These are phyloP conservation scores for Lottia scabra DNA, from an alignment of 2,888 invertebrate species.

Conservation along the genomic window DNA sequence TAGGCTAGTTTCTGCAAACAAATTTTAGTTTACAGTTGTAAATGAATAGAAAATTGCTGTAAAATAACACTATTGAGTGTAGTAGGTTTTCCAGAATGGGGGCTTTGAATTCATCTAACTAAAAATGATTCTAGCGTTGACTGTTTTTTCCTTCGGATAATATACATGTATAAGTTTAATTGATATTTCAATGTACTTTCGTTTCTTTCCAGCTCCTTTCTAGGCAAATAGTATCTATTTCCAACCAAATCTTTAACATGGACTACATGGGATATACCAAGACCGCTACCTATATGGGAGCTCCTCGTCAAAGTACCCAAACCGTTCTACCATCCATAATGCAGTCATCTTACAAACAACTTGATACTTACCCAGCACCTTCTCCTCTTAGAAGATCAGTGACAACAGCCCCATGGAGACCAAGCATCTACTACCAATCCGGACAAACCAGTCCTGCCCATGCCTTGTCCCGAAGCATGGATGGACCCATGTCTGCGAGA, in stretches of 20 bases:
- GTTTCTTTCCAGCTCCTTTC: too few relatives aligned
- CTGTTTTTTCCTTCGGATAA: too few relatives aligned
- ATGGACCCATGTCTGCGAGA: slow-evolving; percentile 57
- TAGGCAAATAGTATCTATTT: neutral
- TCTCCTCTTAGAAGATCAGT: slow-evolving; percentile 65
- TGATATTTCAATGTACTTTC: too few relatives aligned
- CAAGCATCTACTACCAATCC: slow-evolving; percentile 64
- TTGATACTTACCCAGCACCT: slow-evolving; percentile 63
- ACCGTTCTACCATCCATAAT: slow-evolving; percentile 76
- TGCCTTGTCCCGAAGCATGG: slow-evolving; percentile 53
- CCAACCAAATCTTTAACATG: slow-evolving; percentile 46
- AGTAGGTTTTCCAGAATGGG: too few relatives aligned
- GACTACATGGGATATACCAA: slow-evolving; percentile 66
- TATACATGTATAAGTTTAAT: too few relatives aligned
- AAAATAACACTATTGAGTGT: too few relatives aligned
- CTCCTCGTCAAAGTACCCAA: slow-evolving; percentile 49
- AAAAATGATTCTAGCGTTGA: too few relatives aligned
- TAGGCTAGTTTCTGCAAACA: too few relatives aligned
- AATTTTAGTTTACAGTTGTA: too few relatives aligned
- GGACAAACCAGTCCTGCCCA: slow-evolving; percentile 59
- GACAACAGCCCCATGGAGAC: slow-evolving; percentile 66
- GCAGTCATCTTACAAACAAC: slow-evolving; percentile 71
- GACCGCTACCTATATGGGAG: slow-evolving; percentile 67
- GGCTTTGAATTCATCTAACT: too few relatives aligned
- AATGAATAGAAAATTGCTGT: too few relatives aligned